These are phyloP conservation scores for Cryptus viduatorius DNA, from an alignment of 2,888 invertebrate species.

Conservation along the genomic window DNA sequence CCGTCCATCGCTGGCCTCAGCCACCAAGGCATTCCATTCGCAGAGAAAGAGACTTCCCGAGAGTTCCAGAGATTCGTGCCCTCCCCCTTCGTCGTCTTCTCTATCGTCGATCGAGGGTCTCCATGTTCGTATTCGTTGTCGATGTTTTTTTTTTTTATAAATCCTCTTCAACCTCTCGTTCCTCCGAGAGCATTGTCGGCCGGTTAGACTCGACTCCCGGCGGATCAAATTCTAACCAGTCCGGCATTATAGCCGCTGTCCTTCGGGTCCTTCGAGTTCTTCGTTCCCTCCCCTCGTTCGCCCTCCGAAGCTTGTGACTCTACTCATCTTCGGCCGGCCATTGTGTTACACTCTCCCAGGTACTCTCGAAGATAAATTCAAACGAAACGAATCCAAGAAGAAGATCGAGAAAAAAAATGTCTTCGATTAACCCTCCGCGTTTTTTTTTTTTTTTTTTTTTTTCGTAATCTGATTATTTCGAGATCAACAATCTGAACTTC, in stretches of 20 bases:
- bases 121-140: conserved; percentile 62
- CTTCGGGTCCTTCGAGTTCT: conserved; percentile 77
- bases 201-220: conserved; percentile 81
- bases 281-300: conserved; percentile 71
- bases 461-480: background rate
- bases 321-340: conserved; percentile 75
- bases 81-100: conserved; percentile 55
- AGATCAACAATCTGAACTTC: background rate
- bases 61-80: conserved; percentile 54
- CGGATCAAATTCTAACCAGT: conserved; percentile 85
- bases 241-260: conserved; percentile 83
- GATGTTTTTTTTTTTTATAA: conserved; percentile 66
- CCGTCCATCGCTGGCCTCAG: conserved; percentile 49
- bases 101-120: conserved; percentile 70
- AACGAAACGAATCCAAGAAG: conserved; percentile 12
- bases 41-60: conserved; percentile 49
- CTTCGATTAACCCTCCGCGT: conserved; percentile 24
- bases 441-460: too few relatives aligned
- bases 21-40: conserved; percentile 62
- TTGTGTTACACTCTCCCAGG: conserved; percentile 26
- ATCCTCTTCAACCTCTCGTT: conserved; percentile 71
- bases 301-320: conserved; percentile 72
- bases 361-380: conserved; percentile 41
- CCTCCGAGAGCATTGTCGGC: conserved; percentile 77
- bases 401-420: conserved; percentile 6